Conservation (phyloP, 2,888 invertebrate genomes). For the Lucinisca nassula region DNA sequence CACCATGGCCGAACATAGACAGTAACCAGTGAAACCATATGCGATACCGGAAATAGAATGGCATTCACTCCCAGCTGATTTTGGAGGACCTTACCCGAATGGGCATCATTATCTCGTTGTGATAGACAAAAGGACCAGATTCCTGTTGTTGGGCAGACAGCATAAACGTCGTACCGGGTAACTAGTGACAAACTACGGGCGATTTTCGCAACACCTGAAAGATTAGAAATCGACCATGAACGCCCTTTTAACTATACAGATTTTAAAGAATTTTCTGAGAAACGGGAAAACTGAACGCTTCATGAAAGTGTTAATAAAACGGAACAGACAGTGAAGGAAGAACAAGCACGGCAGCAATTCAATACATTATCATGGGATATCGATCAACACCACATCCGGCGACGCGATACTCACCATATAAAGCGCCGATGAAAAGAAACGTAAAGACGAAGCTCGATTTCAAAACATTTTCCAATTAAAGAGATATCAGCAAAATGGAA, state of each 20-base stretch:
- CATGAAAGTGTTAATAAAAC: conserved; percentile 29
- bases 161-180: neutral
- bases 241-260: neutral
- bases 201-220: neutral
- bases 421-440: conserved; percentile 22
- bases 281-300: neutral
- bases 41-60: no score
- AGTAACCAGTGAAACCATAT: no score
- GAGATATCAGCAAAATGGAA: neutral
- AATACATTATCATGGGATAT: conserved; percentile 50
- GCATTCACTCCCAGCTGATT: no score
- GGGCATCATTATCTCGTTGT: no score
- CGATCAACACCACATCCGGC: conserved; percentile 55
- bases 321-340: conserved; percentile 35
- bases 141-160: no score
- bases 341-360: conserved; percentile 28
- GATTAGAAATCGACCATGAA: neutral
- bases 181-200: neutral
- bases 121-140: no score
- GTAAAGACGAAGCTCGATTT: conserved; percentile 38
- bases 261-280: neutral
- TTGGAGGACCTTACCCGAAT: no score
- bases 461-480: neutral
- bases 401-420: conserved; percentile 39
- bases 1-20: no score